A percentile compares a stretch with the other conserved stretches of the same genome.
phyloP scores from a whole-genome alignment of 2,797 vertebrate genomes.

The Acanthiza pusilla region DNA sequence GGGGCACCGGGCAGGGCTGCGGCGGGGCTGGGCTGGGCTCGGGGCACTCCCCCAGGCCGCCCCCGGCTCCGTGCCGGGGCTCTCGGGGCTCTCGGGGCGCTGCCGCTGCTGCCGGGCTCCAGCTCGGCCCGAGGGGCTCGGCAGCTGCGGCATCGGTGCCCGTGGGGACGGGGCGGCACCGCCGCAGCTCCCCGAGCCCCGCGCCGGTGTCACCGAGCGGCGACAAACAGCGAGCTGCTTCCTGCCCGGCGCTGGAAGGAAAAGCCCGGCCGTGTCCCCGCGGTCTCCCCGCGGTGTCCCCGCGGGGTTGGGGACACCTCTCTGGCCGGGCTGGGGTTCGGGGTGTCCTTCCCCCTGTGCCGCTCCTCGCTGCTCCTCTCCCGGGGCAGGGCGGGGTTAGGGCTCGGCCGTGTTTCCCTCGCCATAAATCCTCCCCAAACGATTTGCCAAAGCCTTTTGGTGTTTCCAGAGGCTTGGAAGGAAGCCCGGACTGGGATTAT shows the following conservation, averaged over 20 bases:
- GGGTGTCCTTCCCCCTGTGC: background rate
- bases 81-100: too few species aligned
- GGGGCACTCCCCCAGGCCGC: too few species aligned
- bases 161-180: background rate
- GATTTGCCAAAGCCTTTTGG: background rate
- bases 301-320: background rate
- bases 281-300: background rate
- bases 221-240: background rate
- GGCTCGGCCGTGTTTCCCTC: background rate
- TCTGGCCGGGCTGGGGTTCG: background rate
- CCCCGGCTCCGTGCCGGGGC: too few species aligned
- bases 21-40: too few species aligned
- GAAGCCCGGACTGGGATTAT: background rate
- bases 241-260: background rate
- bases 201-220: background rate
- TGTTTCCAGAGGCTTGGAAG: background rate
- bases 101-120: too few species aligned
- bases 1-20: too few species aligned
- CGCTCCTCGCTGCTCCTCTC: background rate
- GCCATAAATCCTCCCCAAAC: background rate
- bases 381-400: background rate
- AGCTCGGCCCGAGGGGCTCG: too few species aligned
- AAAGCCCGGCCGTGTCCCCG: background rate
- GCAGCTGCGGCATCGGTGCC: too few species aligned
- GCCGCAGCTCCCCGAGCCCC: background rate